A percentile compares a stretch with the other conserved stretches of the same genome.
Conservation (phyloP, 2,797 vertebrate genomes). For the Tokudaia muenninki region DNA sequence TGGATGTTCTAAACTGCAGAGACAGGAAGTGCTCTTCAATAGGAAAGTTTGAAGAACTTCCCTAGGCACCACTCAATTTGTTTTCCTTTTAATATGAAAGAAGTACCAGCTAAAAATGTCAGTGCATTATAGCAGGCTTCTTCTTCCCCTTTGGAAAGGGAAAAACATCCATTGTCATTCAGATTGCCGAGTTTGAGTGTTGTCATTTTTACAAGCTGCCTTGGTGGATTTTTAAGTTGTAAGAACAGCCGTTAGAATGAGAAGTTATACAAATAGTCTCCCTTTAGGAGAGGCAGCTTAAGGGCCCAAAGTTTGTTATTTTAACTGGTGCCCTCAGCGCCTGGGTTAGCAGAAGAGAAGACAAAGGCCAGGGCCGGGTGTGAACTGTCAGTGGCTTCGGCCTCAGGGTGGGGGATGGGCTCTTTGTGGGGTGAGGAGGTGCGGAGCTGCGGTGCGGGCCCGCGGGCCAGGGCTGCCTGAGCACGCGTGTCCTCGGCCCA, state of each 20-base stretch:
- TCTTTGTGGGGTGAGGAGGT: slow-evolving; percentile 53
- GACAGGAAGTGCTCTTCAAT: neutral
- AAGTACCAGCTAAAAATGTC: neutral
- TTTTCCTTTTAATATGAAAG: slow-evolving; percentile 17
- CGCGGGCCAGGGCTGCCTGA: neutral
- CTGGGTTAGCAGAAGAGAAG: slow-evolving; percentile 76
- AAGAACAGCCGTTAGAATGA: neutral
- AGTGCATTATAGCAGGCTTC: neutral
- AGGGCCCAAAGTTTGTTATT: slow-evolving; percentile 25
- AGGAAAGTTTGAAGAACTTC: slow-evolving; percentile 43
- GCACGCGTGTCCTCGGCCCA: neutral
- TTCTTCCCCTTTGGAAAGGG: slow-evolving; percentile 27
- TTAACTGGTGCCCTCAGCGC: neutral
- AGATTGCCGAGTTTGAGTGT: neutral
- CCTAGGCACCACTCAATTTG: neutral
- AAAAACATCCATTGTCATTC: slow-evolving; percentile 43
- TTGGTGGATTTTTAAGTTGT: slow-evolving; percentile 41
- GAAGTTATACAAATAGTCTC: slow-evolving; percentile 27
- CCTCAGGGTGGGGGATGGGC: slow-evolving; percentile 58
- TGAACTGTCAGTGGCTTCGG: slow-evolving; percentile 57
- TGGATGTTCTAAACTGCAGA: neutral
- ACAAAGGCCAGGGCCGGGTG: slow-evolving; percentile 77
- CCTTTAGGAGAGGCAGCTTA: neutral
- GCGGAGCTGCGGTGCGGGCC: neutral
- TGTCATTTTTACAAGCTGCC: neutral